Conservation (phyloP, 2,888 invertebrate species). For the Oxystoma pomonae region DNA sequence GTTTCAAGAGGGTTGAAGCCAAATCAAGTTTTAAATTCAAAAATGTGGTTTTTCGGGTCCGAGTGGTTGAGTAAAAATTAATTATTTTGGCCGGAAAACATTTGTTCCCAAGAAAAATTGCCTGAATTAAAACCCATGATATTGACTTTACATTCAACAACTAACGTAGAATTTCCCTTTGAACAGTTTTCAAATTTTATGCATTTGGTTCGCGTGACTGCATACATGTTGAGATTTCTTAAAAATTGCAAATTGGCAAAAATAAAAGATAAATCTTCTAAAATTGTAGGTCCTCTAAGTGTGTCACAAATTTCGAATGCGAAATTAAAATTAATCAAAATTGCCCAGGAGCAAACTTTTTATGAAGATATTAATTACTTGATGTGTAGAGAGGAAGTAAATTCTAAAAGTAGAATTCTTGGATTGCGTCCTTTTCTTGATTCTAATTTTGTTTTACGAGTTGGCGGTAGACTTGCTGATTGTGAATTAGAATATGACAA, state of each 20-base stretch:
- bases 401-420: background rate
- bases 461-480: background rate
- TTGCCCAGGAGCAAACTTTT: background rate
- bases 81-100: background rate
- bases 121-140: background rate
- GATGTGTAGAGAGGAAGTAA: background rate
- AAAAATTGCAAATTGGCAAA: background rate
- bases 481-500: background rate
- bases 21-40: background rate
- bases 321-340: background rate
- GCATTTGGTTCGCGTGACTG: background rate
- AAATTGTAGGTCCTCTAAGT: background rate
- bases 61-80: background rate
- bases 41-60: constrained; percentile 1
- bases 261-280: background rate
- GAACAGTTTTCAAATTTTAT: background rate
- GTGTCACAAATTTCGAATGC: background rate
- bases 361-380: background rate
- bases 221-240: background rate
- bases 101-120: background rate
- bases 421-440: background rate
- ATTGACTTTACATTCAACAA: background rate
- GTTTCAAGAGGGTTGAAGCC: constrained; percentile 2
- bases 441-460: constrained; percentile 10
- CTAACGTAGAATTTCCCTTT: background rate